A percentile compares a stretch with the other conserved stretches of the same genome.
Evolutionary conservation across 1,140 invertebrate species (phyloP).

Genomic region (Helicoverpa zea): DNA sequence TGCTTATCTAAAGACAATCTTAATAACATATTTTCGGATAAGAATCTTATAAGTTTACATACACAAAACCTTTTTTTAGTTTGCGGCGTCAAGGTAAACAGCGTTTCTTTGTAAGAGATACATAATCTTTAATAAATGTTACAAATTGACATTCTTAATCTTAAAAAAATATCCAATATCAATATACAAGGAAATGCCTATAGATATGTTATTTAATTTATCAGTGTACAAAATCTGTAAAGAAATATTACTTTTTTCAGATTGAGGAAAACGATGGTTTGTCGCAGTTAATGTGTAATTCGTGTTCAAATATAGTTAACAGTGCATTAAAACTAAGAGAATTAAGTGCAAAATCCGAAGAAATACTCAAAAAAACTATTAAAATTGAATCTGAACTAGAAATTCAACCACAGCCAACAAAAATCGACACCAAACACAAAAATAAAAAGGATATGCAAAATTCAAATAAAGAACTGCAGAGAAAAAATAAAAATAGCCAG

Average conservation of each 20-base stretch:
- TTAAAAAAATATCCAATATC: background rate
- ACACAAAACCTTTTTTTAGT: conserved; percentile 1
- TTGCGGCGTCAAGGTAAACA: conserved; percentile 34
- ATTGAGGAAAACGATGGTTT: conserved; percentile 30
- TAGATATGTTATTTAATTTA: background rate
- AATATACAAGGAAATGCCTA: background rate
- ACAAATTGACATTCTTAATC: background rate
- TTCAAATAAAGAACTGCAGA: background rate
- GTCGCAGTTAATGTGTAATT: conserved; percentile 21
- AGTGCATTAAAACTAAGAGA: conserved; percentile 12
- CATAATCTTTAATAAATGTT: background rate
- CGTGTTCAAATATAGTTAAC: conserved; percentile 9
- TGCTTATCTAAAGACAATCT: conserved; percentile 46
- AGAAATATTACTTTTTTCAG: conserved; percentile 16
- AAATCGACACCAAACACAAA: background rate
- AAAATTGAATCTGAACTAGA: conserved; percentile 20
- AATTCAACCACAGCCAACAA: background rate
- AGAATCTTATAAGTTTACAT: background rate
- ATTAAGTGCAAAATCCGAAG: conserved; percentile 13
- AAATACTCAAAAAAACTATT: conserved; percentile 18
- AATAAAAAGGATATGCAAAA: conserved; percentile 8
- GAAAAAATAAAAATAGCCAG: background rate
- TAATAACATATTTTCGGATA: conserved; percentile 34
- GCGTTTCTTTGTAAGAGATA: background rate
- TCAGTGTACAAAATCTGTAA: background rate